A percentile compares a stretch with the other conserved stretches of the same genome.
Evolutionary conservation across 2,113 vertebrate genomes (phyloP).

Genomic region (Phoenicopterus ruber): DNA sequence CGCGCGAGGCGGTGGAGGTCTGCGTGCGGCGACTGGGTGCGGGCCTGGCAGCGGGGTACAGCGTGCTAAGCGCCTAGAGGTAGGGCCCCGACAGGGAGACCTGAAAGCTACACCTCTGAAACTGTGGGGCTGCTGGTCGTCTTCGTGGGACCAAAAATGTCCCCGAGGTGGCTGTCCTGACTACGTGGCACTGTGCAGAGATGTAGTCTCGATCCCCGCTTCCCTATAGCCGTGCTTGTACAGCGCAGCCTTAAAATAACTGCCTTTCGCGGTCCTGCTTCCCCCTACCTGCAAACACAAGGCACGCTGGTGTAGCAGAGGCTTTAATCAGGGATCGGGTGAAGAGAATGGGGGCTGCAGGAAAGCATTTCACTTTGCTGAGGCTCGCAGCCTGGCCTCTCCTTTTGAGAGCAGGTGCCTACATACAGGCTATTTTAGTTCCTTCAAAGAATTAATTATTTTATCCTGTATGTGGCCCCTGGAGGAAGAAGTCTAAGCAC

Average conservation of each 20-base stretch:
- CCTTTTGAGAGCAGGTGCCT: not conserved
- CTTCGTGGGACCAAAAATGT: not conserved
- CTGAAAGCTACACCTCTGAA: not conserved
- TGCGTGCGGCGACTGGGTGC: rapidly evolving
- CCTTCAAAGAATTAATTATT: not conserved
- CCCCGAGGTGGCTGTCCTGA: not conserved
- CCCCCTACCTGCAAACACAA: not conserved
- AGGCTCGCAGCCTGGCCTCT: not conserved
- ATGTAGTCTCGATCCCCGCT: not conserved
- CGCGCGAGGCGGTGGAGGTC: not conserved
- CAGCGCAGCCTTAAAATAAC: not conserved
- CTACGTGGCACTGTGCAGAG: not conserved
- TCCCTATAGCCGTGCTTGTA: not conserved
- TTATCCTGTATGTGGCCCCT: not conserved
- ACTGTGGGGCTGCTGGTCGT: no score
- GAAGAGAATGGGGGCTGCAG: not conserved
- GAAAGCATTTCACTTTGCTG: not conserved
- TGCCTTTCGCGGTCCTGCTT: not conserved
- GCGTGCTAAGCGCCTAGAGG: not conserved
- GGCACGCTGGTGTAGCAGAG: not conserved
- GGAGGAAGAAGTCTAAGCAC: not conserved
- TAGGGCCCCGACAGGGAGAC: not conserved
- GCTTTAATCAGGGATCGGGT: not conserved
- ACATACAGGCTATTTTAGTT: not conserved
- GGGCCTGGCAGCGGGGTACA: not conserved